Base-by-base conservation (phyloP, 2,113 vertebrate genomes). In the Anarrhichthys ocellatus region DNA sequence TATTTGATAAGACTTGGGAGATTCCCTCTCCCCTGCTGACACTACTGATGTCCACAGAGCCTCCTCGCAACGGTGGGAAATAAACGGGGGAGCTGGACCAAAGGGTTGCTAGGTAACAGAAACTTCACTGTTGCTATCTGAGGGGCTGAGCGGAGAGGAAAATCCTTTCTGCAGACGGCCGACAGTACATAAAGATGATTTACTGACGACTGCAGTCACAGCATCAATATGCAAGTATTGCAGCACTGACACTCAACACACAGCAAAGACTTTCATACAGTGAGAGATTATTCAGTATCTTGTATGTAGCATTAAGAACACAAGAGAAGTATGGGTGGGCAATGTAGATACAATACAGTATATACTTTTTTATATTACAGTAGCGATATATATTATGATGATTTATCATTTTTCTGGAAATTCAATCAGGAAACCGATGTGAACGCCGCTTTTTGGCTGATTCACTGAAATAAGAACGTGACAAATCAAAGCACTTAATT, bases 51-150 rank as follows among this genome's bases (percentile, higher is more conserved):
- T 91, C 92, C 81, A 40, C 82, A 32, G 69, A 68, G 56, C 48
- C 68, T 61, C 72, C 29, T 61, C 15, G 52, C 82, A 32, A 75
- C 85, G 61, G 44, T 69, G 71, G 54, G 83, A 84, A 82, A 85
- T 56, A 83, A 84, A 81, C 10, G 40, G 76, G 83, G 85, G 64
- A 63, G 62, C 85, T 75, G 91, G 88, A 76, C 85, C 46, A n/a
- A 42, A 56, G 22, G 52, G 92, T 94, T 94, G 93, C 93, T 93
- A 93, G 92, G 93, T 77, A 93, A 94, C 93, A 92, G 88, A 88
- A 88, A 86, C 90, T 89, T 88, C 86, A 61, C 76, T 63, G 89
- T 80, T 78, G 88, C 90, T 73, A 38, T 88, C 73, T 18, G 62
- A 80, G 69, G 29, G 52, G 81, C 82, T 76, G 82, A 84, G 78